Evolutionary conservation across 2,113 vertebrate species (phyloP).

Genomic region (Eulemur macaco): DNA sequence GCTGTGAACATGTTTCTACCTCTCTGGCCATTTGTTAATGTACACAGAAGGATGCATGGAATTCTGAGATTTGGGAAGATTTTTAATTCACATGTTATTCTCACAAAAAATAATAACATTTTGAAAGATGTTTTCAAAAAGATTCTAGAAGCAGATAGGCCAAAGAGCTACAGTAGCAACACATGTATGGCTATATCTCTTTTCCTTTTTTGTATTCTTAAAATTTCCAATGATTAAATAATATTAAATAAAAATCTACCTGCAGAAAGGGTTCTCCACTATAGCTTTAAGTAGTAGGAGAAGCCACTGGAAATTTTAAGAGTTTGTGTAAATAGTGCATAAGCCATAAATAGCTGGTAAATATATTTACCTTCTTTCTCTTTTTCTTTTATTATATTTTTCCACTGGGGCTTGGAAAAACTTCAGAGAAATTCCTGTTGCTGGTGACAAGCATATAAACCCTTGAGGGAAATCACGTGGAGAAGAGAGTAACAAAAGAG

Average conservation of each 20-base stretch:
- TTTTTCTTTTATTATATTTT: neutral
- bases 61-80: neutral
- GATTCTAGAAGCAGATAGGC: neutral
- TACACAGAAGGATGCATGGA: neutral
- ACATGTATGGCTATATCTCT: neutral
- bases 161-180: neutral
- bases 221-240: neutral
- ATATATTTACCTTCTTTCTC: neutral
- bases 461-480: neutral
- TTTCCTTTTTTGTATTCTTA: neutral
- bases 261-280: neutral
- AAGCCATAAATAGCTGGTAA: neutral
- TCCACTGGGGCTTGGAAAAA: neutral
- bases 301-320: neutral
- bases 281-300: neutral
- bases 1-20: neutral
- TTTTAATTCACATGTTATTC: neutral
- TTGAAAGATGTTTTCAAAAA: neutral
- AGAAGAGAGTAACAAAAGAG: neutral
- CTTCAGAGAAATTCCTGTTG: neutral
- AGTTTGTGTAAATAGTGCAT: neutral
- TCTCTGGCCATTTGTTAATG: neutral
- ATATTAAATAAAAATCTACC: neutral
- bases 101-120: neutral
- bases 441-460: neutral